Evolutionary conservation across 2,797 vertebrate species (phyloP).

Genomic region (Coilia nasus): DNA sequence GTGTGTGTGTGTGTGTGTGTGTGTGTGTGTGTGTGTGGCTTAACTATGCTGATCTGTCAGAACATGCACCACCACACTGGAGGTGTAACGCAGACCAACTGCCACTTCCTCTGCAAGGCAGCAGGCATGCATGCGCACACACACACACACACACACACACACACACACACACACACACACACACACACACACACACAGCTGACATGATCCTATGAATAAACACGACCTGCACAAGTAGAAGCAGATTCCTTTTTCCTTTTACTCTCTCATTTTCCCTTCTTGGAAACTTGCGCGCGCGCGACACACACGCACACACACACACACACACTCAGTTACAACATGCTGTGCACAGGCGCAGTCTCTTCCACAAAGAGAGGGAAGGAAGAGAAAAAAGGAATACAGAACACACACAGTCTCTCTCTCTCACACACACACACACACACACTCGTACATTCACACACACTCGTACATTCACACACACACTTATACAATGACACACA

Average conservation of each 20-base stretch:
- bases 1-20: background rate
- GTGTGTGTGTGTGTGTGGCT: background rate
- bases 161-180: constrained; percentile 12
- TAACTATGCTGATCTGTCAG: background rate
- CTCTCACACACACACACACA: background rate
- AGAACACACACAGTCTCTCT: background rate
- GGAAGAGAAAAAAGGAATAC: too few species aligned
- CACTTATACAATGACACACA: background rate
- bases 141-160: background rate
- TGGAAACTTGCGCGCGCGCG: background rate
- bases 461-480: background rate
- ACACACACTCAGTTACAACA: background rate
- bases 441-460: too few species aligned
- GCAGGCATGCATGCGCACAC: background rate
- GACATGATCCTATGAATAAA: constrained; percentile 6
- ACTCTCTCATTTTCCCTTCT: background rate
- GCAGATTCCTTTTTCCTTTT: background rate
- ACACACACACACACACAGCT: constrained; percentile 16
- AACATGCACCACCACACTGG: background rate
- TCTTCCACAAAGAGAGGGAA: too few species aligned
- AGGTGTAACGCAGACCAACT: background rate
- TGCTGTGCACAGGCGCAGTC: background rate
- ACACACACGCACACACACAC: background rate
- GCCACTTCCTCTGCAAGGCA: too few species aligned
- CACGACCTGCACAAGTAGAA: constrained; percentile 17